Percentiles rank a stretch among this genome's conserved stretches.
phyloP scores from a whole-genome alignment of 2,797 vertebrate species.

The Muraenolepis orangiensis region DNA sequence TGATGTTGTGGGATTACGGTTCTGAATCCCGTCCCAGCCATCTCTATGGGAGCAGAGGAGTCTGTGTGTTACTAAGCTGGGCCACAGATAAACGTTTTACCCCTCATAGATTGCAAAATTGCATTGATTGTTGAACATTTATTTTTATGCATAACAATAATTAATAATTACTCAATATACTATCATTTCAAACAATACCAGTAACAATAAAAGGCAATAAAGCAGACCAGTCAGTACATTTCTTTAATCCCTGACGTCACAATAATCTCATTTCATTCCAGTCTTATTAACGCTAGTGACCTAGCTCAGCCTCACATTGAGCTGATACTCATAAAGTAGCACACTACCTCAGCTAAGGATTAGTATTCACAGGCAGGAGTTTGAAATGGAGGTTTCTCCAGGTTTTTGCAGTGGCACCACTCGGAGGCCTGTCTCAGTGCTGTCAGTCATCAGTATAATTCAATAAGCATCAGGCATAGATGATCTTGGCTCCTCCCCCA shows the following conservation, averaged over 20 bases:
- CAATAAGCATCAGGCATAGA: constrained; percentile 54
- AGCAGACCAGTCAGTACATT: constrained; percentile 5
- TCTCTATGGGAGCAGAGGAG: constrained; percentile 73
- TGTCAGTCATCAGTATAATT: constrained; percentile 58
- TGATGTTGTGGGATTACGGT: constrained; percentile 82
- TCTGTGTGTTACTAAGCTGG: constrained; percentile 74
- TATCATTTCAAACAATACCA: background rate
- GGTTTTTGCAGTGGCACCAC: constrained; percentile 49
- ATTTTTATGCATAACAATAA: background rate
- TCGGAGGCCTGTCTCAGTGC: constrained; percentile 40
- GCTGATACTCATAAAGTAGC: constrained; percentile 24
- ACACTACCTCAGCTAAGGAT: constrained; percentile 36
- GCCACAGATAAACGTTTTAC: constrained; percentile 55
- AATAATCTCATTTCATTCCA: constrained; percentile 17
- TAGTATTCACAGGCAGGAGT: constrained; percentile 45
- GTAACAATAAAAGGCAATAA: constrained; percentile 1
- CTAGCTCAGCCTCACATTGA: constrained; percentile 29
- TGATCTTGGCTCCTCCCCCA: constrained; percentile 60
- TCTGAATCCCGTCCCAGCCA: constrained; percentile 74
- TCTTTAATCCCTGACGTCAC: constrained; percentile 16
- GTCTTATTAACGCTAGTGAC: constrained; percentile 37
- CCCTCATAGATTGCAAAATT: constrained; percentile 15
- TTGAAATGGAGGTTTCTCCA: constrained; percentile 55
- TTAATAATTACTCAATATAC: background rate
- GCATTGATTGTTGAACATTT: background rate